phyloP scores from a whole-genome alignment of 2,888 invertebrate genomes.

The Oscheius onirici region DNA sequence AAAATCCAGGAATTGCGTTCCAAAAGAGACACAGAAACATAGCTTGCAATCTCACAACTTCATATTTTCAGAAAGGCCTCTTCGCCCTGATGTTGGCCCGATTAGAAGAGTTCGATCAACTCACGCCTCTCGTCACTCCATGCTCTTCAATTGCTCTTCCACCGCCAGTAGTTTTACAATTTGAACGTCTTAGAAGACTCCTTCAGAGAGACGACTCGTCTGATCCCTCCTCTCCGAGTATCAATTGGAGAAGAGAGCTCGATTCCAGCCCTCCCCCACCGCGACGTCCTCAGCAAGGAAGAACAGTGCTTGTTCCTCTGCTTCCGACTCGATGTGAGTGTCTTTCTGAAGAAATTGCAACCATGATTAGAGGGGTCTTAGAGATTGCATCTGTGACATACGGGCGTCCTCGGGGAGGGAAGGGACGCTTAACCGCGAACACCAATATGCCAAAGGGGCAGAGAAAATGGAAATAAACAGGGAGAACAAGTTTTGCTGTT shows the following conservation, averaged over 20 bases:
- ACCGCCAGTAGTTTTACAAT: conserved; percentile 24
- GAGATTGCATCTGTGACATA: conserved; percentile 28
- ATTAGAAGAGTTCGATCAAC: conserved; percentile 66
- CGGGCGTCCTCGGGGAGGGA: not conserved
- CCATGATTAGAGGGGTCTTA: conserved; percentile 1
- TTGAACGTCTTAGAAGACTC: conserved; percentile 31
- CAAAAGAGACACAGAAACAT: no score
- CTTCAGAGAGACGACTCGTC: conserved; percentile 31
- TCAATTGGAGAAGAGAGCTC: conserved; percentile 7
- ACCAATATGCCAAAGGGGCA: not conserved
- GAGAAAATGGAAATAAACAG: not conserved
- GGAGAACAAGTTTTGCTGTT: not conserved
- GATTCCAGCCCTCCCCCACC: conserved; percentile 43
- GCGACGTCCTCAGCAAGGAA: conserved; percentile 44
- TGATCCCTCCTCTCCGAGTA: not conserved
- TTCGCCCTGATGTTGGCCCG: conserved; percentile 63
- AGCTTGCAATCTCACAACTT: not conserved
- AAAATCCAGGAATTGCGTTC: no score
- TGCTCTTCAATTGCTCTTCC: conserved; percentile 25
- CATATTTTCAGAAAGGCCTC: conserved; percentile 41
- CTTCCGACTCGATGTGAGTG: conserved; percentile 51
- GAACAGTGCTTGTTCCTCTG: conserved; percentile 65
- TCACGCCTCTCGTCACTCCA: conserved; percentile 66
- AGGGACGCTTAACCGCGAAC: not conserved
- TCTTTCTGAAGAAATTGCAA: not conserved